phyloP scores from a whole-genome alignment of 2,888 invertebrate species.

The Aleiodes alternator region DNA sequence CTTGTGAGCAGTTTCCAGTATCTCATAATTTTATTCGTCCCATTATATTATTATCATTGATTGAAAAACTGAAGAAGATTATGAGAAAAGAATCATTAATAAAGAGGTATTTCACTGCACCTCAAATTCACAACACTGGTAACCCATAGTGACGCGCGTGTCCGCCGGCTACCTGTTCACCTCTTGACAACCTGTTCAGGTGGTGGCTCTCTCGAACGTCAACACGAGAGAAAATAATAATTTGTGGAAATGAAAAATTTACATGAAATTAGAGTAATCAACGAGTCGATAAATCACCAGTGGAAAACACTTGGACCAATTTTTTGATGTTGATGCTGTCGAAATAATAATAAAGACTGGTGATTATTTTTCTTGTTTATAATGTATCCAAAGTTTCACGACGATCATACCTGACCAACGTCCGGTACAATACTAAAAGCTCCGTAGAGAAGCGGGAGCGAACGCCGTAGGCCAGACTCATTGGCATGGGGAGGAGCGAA shows the following conservation, averaged over 20 bases:
- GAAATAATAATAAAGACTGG: too few relatives aligned
- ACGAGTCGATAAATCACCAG: not conserved
- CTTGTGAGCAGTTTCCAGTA: slow-evolving; percentile 17
- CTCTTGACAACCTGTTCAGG: slow-evolving; percentile 33
- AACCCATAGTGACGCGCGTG: slow-evolving; percentile 54
- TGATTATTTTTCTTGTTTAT: not conserved
- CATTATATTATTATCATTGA: not conserved
- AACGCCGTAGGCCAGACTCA: slow-evolving; percentile 15
- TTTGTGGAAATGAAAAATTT: not conserved
- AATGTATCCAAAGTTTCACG: not conserved
- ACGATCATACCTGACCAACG: slow-evolving; percentile 53
- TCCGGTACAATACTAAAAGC: slow-evolving; percentile 56
- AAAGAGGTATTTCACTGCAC: slow-evolving; percentile 37
- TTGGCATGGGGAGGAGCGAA: not conserved
- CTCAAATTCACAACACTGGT: slow-evolving; percentile 51
- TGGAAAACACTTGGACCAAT: not conserved
- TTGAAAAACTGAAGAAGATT: not conserved
- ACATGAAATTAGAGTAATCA: not conserved
- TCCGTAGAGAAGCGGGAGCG: not conserved
- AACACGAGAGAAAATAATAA: not conserved
- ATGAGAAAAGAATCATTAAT: not conserved
- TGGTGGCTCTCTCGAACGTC: slow-evolving; percentile 22
- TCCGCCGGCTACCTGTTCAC: slow-evolving; percentile 36
- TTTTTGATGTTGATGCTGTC: too few relatives aligned
- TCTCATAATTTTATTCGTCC: slow-evolving; percentile 37